Evolutionary conservation across 2,888 invertebrate species (phyloP).

Genomic region (Periphyllus acericola): DNA sequence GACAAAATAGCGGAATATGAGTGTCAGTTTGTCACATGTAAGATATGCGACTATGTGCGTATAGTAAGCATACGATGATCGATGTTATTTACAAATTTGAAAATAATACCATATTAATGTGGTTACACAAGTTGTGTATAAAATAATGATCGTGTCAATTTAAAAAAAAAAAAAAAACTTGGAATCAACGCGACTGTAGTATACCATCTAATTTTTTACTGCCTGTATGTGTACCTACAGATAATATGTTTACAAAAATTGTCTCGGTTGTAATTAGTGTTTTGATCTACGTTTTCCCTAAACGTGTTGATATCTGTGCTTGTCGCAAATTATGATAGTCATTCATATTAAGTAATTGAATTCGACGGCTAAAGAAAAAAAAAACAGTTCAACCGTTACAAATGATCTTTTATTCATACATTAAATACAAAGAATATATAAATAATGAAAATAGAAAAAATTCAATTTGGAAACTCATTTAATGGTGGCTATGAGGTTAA

Average conservation of each 20-base stretch:
- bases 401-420: conserved; percentile 31
- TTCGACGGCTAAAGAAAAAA: conserved; percentile 1
- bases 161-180: neutral
- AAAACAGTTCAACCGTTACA: conserved; percentile 44
- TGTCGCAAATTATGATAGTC: conserved; percentile 35
- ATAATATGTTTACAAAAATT: neutral
- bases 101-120: conserved; percentile 26
- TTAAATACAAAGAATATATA: conserved; percentile 6
- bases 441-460: conserved; percentile 16
- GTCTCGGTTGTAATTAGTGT: neutral
- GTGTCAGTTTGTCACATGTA: conserved; percentile 51
- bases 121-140: conserved; percentile 6
- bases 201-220: neutral
- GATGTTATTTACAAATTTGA: conserved; percentile 11
- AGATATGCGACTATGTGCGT: neutral
- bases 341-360: conserved; percentile 49
- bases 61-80: neutral
- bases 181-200: neutral
- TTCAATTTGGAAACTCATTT: conserved; percentile 7
- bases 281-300: conserved; percentile 25
- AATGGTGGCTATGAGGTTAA: conserved; percentile 18
- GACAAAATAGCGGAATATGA: conserved; percentile 35
- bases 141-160: conserved; percentile 12
- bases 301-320: conserved; percentile 16
- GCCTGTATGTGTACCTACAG: neutral